Conservation (phyloP, 2,888 invertebrate genomes). For the Epicampocera succincta region DNA sequence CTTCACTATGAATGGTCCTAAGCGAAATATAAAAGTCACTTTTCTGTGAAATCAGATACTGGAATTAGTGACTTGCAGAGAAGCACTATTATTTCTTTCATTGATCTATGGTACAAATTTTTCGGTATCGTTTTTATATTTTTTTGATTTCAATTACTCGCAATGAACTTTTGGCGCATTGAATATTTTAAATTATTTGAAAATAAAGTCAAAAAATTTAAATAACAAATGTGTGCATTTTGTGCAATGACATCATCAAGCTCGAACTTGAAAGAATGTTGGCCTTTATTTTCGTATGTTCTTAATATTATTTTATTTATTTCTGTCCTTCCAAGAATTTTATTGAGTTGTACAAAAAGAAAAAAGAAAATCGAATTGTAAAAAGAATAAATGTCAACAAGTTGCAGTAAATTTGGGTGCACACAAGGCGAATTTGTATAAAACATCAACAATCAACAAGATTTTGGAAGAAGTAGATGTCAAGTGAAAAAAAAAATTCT, state of each 20-base stretch:
- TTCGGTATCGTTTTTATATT: too few species aligned
- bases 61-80: too few species aligned
- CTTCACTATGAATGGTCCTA: conserved; percentile 11
- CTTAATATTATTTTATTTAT: conserved; percentile 40
- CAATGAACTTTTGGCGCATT: background rate
- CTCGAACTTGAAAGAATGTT: conserved; percentile 58
- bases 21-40: conserved; percentile 28
- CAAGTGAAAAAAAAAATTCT: too few species aligned
- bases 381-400: too few species aligned
- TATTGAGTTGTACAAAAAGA: conserved; percentile 36
- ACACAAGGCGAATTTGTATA: too few species aligned
- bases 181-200: background rate
- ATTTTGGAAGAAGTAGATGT: too few species aligned
- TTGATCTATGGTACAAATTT: too few species aligned
- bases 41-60: conserved; percentile 42
- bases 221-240: conserved; percentile 13
- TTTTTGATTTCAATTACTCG: conserved; percentile 4
- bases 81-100: too few species aligned
- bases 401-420: too few species aligned
- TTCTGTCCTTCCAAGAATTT: conserved; percentile 57
- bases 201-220: background rate
- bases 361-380: conserved; percentile 1
- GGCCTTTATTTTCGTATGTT: conserved; percentile 47
- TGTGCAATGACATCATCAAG: conserved; percentile 50
- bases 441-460: too few species aligned